phyloP scores from a whole-genome alignment of 2,113 vertebrate species.

The Progne subis region DNA sequence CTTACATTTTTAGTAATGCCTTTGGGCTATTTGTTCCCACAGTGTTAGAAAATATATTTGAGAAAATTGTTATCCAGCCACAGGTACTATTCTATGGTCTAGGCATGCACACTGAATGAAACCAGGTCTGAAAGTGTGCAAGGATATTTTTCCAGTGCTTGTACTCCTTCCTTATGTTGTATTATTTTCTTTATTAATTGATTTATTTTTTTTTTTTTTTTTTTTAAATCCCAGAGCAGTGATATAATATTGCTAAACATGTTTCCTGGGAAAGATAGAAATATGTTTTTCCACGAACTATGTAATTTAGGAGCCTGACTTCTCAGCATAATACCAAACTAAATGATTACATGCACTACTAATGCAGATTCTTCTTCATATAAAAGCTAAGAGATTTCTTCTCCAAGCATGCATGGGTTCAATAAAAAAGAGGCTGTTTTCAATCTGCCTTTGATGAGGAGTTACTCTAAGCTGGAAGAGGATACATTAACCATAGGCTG shows the following conservation, averaged over 20 bases:
- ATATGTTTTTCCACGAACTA: neutral
- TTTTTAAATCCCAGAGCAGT: neutral
- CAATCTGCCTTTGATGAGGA: neutral
- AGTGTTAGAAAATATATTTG: neutral
- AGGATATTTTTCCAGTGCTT: neutral
- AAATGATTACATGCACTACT: neutral
- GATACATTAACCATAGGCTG: neutral
- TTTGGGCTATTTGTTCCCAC: neutral
- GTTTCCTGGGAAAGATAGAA: neutral
- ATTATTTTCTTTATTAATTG: neutral
- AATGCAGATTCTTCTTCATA: neutral
- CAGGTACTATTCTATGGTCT: neutral
- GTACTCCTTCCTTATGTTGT: neutral
- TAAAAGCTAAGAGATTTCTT: neutral
- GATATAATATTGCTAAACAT: neutral
- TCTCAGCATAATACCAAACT: neutral
- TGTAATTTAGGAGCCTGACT: neutral
- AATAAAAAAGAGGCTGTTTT: neutral
- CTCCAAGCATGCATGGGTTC: neutral
- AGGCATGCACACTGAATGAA: neutral
- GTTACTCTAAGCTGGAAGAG: neutral
- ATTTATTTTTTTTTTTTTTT: neutral
- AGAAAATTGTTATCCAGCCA: neutral
- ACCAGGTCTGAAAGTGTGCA: neutral
- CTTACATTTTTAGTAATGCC: neutral